Evolutionary conservation across 1,140 invertebrate genomes (phyloP).

Genomic region (Hormaphis cornu): DNA sequence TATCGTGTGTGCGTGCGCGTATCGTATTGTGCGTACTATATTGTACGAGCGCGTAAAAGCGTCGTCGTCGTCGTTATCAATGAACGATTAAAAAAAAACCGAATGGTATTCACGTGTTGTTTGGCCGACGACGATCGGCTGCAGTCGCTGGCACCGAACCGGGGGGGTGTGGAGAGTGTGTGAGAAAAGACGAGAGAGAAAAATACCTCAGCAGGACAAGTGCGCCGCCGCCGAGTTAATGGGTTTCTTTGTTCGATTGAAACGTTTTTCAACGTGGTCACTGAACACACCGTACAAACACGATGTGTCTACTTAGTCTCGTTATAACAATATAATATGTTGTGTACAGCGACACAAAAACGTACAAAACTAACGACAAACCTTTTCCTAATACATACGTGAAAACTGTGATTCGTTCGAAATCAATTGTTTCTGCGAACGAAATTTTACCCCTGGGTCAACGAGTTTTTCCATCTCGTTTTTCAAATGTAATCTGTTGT

Average conservation of each 20-base stretch:
- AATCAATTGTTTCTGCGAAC: too few relatives aligned
- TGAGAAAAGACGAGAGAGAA: neutral
- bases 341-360: neutral
- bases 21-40: neutral
- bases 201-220: neutral
- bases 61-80: neutral
- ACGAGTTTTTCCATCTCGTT: too few relatives aligned
- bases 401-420: too few relatives aligned
- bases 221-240: slow-evolving; percentile 4
- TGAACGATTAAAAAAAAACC: neutral
- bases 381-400: too few relatives aligned
- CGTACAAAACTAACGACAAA: neutral
- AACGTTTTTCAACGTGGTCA: slow-evolving; percentile 3
- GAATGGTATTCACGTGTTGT: too few relatives aligned
- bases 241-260: slow-evolving; percentile 2
- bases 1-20: neutral
- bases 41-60: neutral
- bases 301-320: too few relatives aligned
- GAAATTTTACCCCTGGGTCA: too few relatives aligned
- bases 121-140: too few relatives aligned
- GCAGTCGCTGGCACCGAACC: neutral
- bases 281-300: neutral
- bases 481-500: too few relatives aligned
- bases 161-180: neutral
- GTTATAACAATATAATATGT: neutral